Evolutionary conservation across 2,888 invertebrate genomes (phyloP).

Genomic region (Coenonympha glycerion): DNA sequence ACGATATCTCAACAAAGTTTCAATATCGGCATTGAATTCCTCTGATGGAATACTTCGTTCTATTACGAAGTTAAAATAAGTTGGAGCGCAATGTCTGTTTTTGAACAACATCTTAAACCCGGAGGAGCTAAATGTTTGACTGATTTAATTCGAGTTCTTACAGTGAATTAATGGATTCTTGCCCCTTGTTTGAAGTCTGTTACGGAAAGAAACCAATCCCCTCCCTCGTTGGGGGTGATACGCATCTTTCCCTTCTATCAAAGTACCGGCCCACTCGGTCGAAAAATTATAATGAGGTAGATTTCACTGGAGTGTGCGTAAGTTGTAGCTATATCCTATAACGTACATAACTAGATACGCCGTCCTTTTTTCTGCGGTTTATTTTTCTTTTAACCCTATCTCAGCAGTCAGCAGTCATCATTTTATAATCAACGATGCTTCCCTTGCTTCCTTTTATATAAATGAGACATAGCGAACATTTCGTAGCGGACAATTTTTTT

Average conservation of each 20-base stretch:
- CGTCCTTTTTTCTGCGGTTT: too few relatives aligned
- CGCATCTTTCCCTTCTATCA: background rate
- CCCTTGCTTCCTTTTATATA: too few relatives aligned
- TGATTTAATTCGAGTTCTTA: constrained; percentile 66
- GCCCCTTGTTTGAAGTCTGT: constrained; percentile 46
- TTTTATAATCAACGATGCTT: too few relatives aligned
- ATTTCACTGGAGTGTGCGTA: background rate
- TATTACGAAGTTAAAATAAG: constrained; percentile 16
- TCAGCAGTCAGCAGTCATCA: too few relatives aligned
- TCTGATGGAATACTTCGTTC: constrained; percentile 7
- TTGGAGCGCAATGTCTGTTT: constrained; percentile 16
- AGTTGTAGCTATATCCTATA: too few relatives aligned
- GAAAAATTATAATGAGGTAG: background rate
- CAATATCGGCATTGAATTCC: constrained; percentile 2
- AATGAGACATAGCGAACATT: too few relatives aligned
- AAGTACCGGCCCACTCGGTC: background rate
- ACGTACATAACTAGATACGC: too few relatives aligned
- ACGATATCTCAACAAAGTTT: constrained; percentile 7
- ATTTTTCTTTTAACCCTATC: too few relatives aligned
- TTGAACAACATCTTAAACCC: constrained; percentile 33
- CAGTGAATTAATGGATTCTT: constrained; percentile 62
- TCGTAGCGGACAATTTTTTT: too few relatives aligned
- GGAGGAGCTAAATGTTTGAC: constrained; percentile 48
- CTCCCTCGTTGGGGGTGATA: background rate
- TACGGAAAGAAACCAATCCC: background rate